A percentile compares a stretch with the other conserved stretches of the same genome.
Conservation (phyloP, 2,888 invertebrate genomes). For the Biston stratarius region DNA sequence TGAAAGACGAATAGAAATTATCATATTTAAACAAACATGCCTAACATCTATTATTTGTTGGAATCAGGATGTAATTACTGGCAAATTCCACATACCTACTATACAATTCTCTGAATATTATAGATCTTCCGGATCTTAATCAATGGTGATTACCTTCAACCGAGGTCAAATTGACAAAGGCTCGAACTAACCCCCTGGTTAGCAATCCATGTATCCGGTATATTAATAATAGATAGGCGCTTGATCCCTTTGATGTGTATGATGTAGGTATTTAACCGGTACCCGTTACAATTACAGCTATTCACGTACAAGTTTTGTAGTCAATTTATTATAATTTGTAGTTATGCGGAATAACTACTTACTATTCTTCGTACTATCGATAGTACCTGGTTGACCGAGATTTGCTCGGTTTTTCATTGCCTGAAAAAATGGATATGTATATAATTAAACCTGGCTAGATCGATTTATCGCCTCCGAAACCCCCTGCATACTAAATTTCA, state of each 20-base stretch:
- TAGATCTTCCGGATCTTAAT: slow-evolving; percentile 46
- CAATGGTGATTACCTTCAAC: slow-evolving; percentile 57
- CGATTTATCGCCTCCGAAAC: too few relatives aligned
- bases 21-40: background rate
- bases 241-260: slow-evolving; percentile 33
- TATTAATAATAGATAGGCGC: slow-evolving; percentile 45
- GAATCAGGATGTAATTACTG: background rate
- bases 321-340: background rate
- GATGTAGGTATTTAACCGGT: slow-evolving; percentile 15
- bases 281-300: slow-evolving; percentile 3
- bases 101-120: slow-evolving; percentile 9
- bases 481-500: too few relatives aligned
- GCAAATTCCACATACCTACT: background rate
- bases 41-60: too few relatives aligned
- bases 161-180: slow-evolving; percentile 55
- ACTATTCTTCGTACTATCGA: background rate
- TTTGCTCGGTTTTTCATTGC: too few relatives aligned
- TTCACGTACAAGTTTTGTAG: background rate
- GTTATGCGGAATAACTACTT: background rate
- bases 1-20: too few relatives aligned
- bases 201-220: slow-evolving; percentile 35
- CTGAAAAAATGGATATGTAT: too few relatives aligned
- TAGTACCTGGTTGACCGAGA: too few relatives aligned
- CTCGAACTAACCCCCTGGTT: slow-evolving; percentile 46
- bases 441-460: too few relatives aligned